These are phyloP conservation scores for Merodon equestris DNA, from an alignment of 2,888 invertebrate genomes.

Conservation along the genomic window DNA sequence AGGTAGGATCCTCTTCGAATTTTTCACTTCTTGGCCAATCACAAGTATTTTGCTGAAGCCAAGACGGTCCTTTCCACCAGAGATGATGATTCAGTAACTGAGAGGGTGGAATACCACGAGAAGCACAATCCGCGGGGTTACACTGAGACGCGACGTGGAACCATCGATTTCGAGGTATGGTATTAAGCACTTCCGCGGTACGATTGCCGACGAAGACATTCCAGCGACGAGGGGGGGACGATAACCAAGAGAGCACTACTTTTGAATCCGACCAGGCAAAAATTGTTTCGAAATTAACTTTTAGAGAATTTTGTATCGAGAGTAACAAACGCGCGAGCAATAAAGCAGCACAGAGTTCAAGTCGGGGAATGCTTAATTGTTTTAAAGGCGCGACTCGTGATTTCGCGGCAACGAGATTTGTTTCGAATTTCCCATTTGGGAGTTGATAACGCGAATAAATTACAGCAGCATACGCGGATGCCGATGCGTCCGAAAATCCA, in stretches of 20 bases:
- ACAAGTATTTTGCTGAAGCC: constrained; percentile 7
- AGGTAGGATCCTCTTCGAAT: too few relatives aligned
- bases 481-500: constrained; percentile 46
- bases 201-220: constrained; percentile 51
- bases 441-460: constrained; percentile 34
- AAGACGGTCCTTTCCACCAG: constrained; percentile 65
- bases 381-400: constrained; percentile 2
- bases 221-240: constrained; percentile 36
- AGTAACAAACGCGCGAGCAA: constrained; percentile 13
- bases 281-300: background rate
- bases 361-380: constrained; percentile 13
- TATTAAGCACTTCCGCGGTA: too few relatives aligned
- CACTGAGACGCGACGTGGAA: constrained; percentile 45
- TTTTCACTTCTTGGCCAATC: background rate
- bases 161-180: constrained; percentile 53
- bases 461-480: constrained; percentile 31
- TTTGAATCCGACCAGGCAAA: constrained; percentile 70
- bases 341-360: constrained; percentile 9
- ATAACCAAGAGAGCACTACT: constrained; percentile 72
- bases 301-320: background rate
- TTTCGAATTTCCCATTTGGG: too few relatives aligned
- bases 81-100: constrained; percentile 26
- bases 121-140: constrained; percentile 67
- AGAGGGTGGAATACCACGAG: constrained; percentile 52
- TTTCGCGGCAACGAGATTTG: constrained; percentile 12